Evolutionary conservation across 2,113 vertebrate genomes (phyloP).

Genomic region (Cavia porcellus): DNA sequence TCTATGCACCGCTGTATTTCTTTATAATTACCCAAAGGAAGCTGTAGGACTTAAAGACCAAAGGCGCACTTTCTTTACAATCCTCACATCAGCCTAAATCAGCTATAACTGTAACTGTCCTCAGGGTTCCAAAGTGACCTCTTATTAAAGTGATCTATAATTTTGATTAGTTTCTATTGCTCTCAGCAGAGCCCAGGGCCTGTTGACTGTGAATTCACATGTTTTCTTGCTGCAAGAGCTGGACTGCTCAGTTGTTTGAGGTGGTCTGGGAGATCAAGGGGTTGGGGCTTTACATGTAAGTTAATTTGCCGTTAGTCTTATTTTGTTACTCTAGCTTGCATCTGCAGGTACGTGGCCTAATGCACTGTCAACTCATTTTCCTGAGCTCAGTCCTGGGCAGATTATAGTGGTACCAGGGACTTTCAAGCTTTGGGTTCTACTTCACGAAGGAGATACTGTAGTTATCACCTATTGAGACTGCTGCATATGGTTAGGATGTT

Average conservation of each 20-base stretch:
- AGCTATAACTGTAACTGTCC: constrained; percentile 75
- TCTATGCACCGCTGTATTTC: constrained; percentile 46
- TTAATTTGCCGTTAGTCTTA: constrained; percentile 72
- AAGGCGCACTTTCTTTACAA: constrained; percentile 58
- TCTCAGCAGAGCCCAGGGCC: constrained; percentile 66
- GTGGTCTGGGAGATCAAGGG: constrained; percentile 36
- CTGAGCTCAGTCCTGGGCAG: constrained; percentile 52
- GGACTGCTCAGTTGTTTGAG: constrained; percentile 58
- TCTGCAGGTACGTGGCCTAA: constrained; percentile 5
- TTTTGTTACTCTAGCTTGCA: not conserved
- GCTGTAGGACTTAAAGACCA: constrained; percentile 52
- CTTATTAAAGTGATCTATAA: constrained; percentile 82
- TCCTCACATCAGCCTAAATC: constrained; percentile 67
- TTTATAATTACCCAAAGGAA: constrained; percentile 77
- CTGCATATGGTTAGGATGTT: not conserved
- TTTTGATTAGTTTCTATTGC: constrained; percentile 70
- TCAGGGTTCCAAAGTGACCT: constrained; percentile 68
- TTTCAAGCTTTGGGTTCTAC: constrained; percentile 63
- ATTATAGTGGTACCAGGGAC: not conserved
- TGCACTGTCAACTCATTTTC: constrained; percentile 62
- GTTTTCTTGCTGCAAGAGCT: constrained; percentile 64
- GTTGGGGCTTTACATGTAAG: constrained; percentile 41
- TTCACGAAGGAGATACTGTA: not conserved
- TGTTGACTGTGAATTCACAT: constrained; percentile 61
- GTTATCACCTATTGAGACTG: not conserved